These are phyloP conservation scores for Callyntrura sp. DNA, from an alignment of 2,888 invertebrate species.

Conservation along the genomic window DNA sequence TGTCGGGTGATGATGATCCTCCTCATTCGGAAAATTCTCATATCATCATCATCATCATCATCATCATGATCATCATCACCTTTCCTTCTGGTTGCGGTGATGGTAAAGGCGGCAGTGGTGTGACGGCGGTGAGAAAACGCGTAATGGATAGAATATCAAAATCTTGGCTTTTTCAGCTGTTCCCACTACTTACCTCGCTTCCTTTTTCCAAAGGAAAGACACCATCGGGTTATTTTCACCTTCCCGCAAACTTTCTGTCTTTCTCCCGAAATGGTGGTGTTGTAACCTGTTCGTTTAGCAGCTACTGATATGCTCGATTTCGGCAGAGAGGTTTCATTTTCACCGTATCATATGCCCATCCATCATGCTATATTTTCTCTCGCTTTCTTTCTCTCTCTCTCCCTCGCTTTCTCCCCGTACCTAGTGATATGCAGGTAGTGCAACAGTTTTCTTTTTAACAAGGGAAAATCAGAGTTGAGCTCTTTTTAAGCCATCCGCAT, in stretches of 20 bases:
- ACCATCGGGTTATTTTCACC: conserved; percentile 53
- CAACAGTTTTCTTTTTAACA: conserved; percentile 73
- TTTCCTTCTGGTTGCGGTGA: background rate
- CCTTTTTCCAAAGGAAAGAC: background rate
- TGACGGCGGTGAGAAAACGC: conserved; percentile 1
- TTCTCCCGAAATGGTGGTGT: background rate
- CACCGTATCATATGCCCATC: no score
- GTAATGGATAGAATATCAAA: conserved; percentile 56
- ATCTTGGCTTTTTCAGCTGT: conserved; percentile 47
- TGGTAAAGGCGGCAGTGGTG: background rate
- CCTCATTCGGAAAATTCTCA: no score
- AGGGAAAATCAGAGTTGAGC: conserved; percentile 72
- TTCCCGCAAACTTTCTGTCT: background rate
- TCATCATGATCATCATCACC: conserved; percentile 36
- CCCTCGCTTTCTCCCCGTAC: background rate
- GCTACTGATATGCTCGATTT: conserved; percentile 23
- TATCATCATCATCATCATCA: conserved; percentile 30
- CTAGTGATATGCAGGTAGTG: conserved; percentile 64
- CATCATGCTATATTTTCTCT: conserved; percentile 25
- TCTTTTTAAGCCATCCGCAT: conserved; percentile 58
- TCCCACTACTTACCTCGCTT: conserved; percentile 46
- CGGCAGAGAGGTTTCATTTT: no score
- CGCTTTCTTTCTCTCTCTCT: no score
- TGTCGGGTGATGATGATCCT: no score
- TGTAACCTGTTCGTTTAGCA: conserved; percentile 13